phyloP scores from a whole-genome alignment of 37 sponge, comb jelly and placozoan species.

The Aplysina aerophoba region DNA sequence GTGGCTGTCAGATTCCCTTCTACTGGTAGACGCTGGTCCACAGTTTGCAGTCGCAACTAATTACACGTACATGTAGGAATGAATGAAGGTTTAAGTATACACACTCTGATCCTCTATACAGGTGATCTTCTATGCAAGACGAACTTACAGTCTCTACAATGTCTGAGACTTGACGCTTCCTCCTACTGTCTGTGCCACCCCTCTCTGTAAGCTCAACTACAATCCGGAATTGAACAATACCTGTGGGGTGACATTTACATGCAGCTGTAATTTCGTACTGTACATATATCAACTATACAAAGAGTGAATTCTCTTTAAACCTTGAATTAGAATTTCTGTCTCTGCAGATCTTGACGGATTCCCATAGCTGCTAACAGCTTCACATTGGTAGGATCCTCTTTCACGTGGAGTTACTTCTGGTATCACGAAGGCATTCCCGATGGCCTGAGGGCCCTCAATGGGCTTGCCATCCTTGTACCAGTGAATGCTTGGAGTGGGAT shows the following conservation, averaged over 20 bases:
- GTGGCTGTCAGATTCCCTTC: no score
- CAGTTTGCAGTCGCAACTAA: conserved; percentile 4
- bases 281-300: no score
- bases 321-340: not conserved
- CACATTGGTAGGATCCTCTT: conserved; percentile 18
- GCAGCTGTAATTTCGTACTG: no score
- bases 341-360: not conserved
- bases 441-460: not conserved
- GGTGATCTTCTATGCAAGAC: not conserved
- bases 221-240: conserved; percentile 10
- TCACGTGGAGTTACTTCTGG: not conserved
- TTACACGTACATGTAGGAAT: not conserved
- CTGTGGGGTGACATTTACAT: not conserved
- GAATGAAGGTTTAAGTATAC: conserved; percentile 14
- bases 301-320: not conserved
- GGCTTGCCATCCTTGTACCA: conserved; percentile 13
- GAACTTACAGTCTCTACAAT: conserved; percentile 3
- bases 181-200: not conserved
- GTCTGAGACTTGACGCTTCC: conserved; percentile 5
- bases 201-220: not conserved
- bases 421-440: not conserved
- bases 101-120: no score
- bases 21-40: no score
- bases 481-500: not conserved
- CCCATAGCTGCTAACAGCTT: not conserved